Evolutionary conservation across 2,888 invertebrate species (phyloP).

Genomic region (Noctuana brunneofusca): DNA sequence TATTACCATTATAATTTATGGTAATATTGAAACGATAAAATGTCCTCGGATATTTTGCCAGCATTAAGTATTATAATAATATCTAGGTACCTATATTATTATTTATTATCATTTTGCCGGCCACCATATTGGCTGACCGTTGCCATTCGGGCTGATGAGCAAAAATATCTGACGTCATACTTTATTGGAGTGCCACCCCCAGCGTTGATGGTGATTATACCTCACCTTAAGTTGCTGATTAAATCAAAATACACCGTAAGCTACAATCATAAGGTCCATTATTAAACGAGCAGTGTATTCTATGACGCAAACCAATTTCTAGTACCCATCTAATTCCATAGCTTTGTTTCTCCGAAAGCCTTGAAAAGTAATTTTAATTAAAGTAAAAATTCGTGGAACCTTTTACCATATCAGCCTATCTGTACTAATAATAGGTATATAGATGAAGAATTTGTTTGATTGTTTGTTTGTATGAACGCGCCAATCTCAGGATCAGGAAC

Average conservation of each 20-base stretch:
- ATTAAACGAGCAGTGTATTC: neutral
- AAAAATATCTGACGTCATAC: slow-evolving; percentile 7
- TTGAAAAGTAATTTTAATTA: slow-evolving; percentile 21
- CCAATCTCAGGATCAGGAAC: no score
- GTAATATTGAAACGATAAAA: no score
- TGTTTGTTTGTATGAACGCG: no score
- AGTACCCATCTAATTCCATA: neutral
- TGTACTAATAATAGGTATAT: no score
- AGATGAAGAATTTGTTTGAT: no score
- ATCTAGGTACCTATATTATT: no score
- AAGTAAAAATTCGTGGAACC: neutral
- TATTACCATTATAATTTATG: no score
- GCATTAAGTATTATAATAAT: no score
- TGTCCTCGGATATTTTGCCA: no score
- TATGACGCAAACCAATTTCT: slow-evolving; percentile 7
- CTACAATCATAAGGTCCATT: neutral
- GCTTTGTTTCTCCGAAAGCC: neutral
- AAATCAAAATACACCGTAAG: neutral
- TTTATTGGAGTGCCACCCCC: neutral
- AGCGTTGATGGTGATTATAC: neutral
- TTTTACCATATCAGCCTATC: neutral
- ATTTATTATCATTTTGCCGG: no score
- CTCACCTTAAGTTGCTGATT: neutral
- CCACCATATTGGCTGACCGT: no score
- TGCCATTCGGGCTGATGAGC: neutral